phyloP scores from a whole-genome alignment of 2,797 vertebrate species.

The Avahi laniger region DNA sequence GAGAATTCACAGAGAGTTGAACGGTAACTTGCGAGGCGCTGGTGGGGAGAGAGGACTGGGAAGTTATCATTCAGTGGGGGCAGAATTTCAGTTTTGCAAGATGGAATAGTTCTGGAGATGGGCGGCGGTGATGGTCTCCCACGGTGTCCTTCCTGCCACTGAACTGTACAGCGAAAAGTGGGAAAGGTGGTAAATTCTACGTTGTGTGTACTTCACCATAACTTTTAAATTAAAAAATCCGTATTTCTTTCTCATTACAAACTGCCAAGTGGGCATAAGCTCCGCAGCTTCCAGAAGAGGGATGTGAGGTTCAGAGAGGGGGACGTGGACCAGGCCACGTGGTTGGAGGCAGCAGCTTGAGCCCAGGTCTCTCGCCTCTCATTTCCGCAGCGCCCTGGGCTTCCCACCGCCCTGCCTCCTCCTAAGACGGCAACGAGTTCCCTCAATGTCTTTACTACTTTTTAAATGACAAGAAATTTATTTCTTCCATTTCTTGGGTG shows the following conservation, averaged over 20 bases:
- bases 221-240: background rate
- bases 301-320: fast-evolving
- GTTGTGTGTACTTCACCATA: background rate
- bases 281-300: background rate
- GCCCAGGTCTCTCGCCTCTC: background rate
- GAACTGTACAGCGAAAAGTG: background rate
- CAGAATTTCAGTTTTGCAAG: background rate
- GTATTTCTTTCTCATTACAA: background rate
- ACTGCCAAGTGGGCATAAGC: background rate
- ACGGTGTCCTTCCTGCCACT: fast-evolving
- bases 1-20: background rate
- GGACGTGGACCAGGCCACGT: too few relatives aligned
- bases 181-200: background rate
- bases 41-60: fast-evolving
- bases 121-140: background rate
- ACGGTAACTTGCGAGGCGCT: fast-evolving
- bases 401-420: background rate
- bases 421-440: background rate
- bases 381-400: fast-evolving
- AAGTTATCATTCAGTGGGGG: background rate
- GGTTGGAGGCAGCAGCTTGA: background rate
- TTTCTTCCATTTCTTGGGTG: background rate
- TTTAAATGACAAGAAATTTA: background rate
- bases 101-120: background rate
- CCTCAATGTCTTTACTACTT: too few relatives aligned